Base-by-base conservation (phyloP, 2,888 invertebrate species). In the Pollenia amentaria region DNA sequence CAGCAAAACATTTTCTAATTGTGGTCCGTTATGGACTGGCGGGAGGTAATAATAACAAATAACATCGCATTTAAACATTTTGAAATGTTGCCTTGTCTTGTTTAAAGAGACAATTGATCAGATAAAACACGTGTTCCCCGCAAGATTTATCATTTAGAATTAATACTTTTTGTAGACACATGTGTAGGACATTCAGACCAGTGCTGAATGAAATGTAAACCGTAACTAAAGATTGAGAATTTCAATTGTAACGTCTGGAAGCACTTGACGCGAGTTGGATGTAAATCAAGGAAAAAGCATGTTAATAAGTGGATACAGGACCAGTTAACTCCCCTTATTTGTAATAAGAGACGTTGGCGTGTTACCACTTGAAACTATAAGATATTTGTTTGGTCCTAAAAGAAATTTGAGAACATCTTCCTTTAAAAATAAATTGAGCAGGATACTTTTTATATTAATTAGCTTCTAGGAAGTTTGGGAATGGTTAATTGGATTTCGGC, bases 171-270 rank as follows among this genome's bases (percentile, higher is more conserved):
- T 70, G n/a, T 12, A 64, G 16, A 53, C 67, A 69, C 48, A 51
- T 69, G 51, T 42, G 62, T 18, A 16, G 7, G 16, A 51, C 51
- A 18, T 8, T 21, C 18, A 53, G 10, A 18, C n/a, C n/a, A 14
- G 12, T 6, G 51, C n/a, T 51, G 51, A 55, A 51, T 44, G 78
- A 69, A 67, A 60, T 84, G 18, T 38, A 46, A 69, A 38, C 73
- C 73, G 48, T 70, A 55, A 70, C 70, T 65, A 76, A 85, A 55
- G 57, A 67, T 55, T 55, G 53, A 18, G 18, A 57, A 9, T n/a
- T 21, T 16, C 12, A 64, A 76, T 72, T 80, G 64, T 16, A 80
- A 53, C 18, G 67, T 85, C 85, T 85, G 85, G 80, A 85, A 85
- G 62, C 72, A 85, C 80, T 85, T 85, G 85, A 73, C 80, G 65